These are phyloP conservation scores for Oryzias javanicus DNA, from an alignment of 2,113 vertebrate species.

Conservation along the genomic window DNA sequence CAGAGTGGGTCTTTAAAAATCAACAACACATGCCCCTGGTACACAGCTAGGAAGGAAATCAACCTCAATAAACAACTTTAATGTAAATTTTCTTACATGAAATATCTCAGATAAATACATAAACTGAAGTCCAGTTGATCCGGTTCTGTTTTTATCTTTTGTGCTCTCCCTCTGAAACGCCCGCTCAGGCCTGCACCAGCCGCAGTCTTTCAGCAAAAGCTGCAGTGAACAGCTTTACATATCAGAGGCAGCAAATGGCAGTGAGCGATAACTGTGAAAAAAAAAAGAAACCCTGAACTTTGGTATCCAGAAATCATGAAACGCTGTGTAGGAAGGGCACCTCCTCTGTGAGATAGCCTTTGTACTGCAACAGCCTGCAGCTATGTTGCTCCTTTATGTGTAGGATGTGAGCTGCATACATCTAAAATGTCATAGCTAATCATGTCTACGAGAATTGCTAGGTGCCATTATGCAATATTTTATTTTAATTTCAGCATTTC, in stretches of 20 bases:
- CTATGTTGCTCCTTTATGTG: constrained; percentile 20
- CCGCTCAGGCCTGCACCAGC: constrained; percentile 14
- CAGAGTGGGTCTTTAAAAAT: too few relatives aligned
- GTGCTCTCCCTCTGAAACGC: not conserved
- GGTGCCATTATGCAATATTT: not conserved
- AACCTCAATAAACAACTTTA: too few relatives aligned
- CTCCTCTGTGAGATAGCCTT: constrained; percentile 33
- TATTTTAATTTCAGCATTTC: not conserved
- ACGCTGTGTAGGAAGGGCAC: constrained; percentile 18
- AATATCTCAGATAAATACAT: constrained; percentile 2
- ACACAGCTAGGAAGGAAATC: too few relatives aligned
- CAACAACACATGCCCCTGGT: too few relatives aligned
- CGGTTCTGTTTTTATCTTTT: not conserved
- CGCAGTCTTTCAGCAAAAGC: not conserved
- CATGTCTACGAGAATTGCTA: not conserved
- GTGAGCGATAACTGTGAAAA: constrained; percentile 21
- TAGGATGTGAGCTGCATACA: constrained; percentile 29
- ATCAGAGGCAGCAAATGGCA: constrained; percentile 26
- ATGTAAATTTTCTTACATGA: not conserved
- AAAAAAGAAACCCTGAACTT: constrained; percentile 26
- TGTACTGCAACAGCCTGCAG: constrained; percentile 30
- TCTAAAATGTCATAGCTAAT: constrained; percentile 23
- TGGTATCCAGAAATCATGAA: constrained; percentile 24
- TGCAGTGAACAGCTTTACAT: constrained; percentile 16
- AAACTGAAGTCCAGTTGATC: not conserved